A percentile compares a stretch with the other conserved stretches of the same genome.
Conservation (phyloP, 2,113 vertebrate species). For the Catharus fuscescens region DNA sequence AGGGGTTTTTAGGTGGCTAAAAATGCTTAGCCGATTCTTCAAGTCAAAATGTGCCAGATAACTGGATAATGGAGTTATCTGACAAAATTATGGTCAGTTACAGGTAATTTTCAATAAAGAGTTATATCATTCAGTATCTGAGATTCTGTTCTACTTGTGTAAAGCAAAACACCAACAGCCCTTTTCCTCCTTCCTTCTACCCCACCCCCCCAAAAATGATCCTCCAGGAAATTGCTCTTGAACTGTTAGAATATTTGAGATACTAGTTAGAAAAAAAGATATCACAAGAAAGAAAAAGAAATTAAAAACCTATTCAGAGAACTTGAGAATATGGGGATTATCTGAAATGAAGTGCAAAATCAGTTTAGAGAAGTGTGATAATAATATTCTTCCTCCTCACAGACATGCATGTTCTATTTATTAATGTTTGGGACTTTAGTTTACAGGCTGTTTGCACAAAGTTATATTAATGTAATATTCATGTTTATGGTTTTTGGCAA, state of each 20-base stretch:
- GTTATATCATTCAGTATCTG: neutral
- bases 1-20: neutral
- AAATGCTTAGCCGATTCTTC: neutral
- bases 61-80: neutral
- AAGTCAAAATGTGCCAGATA: neutral
- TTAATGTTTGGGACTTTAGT: neutral
- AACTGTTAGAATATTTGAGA: neutral
- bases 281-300: neutral
- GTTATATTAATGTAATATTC: neutral
- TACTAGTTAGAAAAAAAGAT: neutral
- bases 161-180: neutral
- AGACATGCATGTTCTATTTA: neutral
- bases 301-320: neutral
- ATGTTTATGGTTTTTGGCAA: neutral
- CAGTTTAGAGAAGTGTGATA: neutral
- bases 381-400: neutral
- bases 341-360: neutral
- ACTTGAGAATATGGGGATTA: neutral
- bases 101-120: neutral
- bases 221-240: neutral
- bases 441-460: neutral
- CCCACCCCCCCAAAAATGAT: rapidly evolving
- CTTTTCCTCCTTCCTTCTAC: rapidly evolving
- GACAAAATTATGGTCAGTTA: neutral
- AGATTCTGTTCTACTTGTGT: rapidly evolving